Conservation (phyloP, 2,113 vertebrate genomes). For the Abramis brama region DNA sequence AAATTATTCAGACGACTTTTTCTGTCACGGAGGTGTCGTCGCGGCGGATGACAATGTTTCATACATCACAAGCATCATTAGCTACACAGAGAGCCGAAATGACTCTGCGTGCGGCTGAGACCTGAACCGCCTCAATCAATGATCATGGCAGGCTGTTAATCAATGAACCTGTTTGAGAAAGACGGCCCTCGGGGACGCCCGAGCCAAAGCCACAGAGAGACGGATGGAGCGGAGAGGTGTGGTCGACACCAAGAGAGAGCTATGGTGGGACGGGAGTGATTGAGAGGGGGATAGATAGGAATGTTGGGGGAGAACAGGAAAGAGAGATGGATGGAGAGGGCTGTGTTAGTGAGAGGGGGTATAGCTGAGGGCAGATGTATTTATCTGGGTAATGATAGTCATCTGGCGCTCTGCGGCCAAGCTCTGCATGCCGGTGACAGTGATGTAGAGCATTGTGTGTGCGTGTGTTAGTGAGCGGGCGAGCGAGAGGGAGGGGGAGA, state of each 20-base stretch:
- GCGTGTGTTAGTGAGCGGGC: constrained; percentile 57
- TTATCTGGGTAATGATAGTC: constrained; percentile 77
- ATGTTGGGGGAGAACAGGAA: constrained; percentile 14
- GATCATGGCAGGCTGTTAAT: constrained; percentile 71
- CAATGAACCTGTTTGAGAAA: constrained; percentile 73
- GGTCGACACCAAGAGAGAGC: constrained; percentile 60
- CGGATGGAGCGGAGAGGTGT: constrained; percentile 56
- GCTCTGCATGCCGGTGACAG: constrained; percentile 66
- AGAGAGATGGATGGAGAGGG: constrained; percentile 42
- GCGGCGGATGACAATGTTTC: not conserved
- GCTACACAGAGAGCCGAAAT: constrained; percentile 62
- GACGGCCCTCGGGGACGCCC: constrained; percentile 66
- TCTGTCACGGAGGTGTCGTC: not conserved
- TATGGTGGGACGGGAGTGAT: not conserved
- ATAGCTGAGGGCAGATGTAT: constrained; percentile 74
- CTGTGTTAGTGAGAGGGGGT: constrained; percentile 50
- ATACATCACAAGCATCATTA: constrained; percentile 62
- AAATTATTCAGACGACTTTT: constrained; percentile 34
- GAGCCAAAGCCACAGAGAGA: constrained; percentile 64
- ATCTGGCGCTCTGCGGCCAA: constrained; percentile 63
- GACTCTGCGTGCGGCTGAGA: constrained; percentile 67
- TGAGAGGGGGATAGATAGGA: constrained; percentile 23
- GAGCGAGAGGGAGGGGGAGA: constrained; percentile 46
- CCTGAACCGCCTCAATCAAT: constrained; percentile 72
- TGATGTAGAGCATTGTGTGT: constrained; percentile 70